Conservation (phyloP, 2,113 vertebrate species). For the Agelaius phoeniceus region DNA sequence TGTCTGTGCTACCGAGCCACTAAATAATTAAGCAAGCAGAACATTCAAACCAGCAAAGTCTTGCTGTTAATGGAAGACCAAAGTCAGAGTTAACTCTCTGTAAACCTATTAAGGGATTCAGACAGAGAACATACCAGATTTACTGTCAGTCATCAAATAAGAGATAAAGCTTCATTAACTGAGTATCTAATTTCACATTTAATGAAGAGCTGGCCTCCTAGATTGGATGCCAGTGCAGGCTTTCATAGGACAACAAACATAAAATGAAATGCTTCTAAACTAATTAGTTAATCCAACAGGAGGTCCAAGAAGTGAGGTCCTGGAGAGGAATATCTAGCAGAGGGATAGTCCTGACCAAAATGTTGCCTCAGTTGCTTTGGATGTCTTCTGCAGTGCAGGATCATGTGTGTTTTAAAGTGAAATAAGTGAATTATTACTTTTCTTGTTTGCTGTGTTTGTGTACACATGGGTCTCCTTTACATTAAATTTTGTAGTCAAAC, state of each 20-base stretch:
- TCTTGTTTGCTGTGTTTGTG: background rate
- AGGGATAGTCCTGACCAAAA: background rate
- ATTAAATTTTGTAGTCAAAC: background rate
- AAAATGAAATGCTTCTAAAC: slow-evolving; percentile 28
- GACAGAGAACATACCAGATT: slow-evolving; percentile 13
- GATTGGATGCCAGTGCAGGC: background rate
- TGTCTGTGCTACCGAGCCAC: slow-evolving; percentile 33
- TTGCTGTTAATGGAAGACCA: slow-evolving; percentile 55
- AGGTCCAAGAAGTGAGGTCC: background rate
- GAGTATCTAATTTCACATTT: slow-evolving; percentile 43
- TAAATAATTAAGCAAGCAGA: slow-evolving; percentile 69
- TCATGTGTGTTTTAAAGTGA: background rate
- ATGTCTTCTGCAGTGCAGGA: background rate
- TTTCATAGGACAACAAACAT: background rate
- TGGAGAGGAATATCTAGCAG: background rate
- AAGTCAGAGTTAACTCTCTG: slow-evolving; percentile 53
- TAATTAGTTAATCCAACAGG: background rate
- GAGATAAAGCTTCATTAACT: slow-evolving; percentile 51
- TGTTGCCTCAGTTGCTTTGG: background rate
- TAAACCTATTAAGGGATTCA: slow-evolving; percentile 53
- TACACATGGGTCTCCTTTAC: background rate
- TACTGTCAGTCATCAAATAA: slow-evolving; percentile 28
- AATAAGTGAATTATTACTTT: background rate
- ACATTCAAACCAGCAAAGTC: slow-evolving; percentile 19
- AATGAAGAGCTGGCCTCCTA: slow-evolving; percentile 37